These are phyloP conservation scores for Andricus grossulariae DNA, from an alignment of 1,140 invertebrate species.

Conservation along the genomic window DNA sequence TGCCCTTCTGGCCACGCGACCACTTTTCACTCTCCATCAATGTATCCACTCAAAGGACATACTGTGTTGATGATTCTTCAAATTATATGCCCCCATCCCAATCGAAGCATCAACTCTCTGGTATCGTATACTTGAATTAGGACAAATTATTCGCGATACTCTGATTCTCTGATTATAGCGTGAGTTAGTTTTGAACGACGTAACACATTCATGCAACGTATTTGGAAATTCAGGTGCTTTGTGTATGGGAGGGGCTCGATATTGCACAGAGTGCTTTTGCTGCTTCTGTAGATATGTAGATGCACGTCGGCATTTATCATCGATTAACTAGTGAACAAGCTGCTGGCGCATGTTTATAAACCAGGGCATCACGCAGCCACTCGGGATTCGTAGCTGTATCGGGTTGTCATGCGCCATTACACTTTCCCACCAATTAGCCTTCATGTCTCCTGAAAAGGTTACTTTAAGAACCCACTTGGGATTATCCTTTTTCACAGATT, in stretches of 20 bases:
- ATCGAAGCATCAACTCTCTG: not conserved
- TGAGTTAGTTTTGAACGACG: not conserved
- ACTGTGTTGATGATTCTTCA: conserved; percentile 35
- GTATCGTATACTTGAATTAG: not conserved
- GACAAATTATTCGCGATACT: conserved; percentile 15
- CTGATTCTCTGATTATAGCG: not conserved
- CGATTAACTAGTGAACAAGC: conserved; percentile 66
- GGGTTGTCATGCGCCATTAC: conserved; percentile 54
- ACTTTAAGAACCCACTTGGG: conserved; percentile 52
- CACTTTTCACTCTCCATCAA: conserved; percentile 59
- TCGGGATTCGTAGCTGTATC: conserved; percentile 58
- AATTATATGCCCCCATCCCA: conserved; percentile 20
- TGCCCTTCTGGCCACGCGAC: conserved; percentile 73
- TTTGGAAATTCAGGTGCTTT: not conserved
- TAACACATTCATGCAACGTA: not conserved
- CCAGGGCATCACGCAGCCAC: conserved; percentile 52
- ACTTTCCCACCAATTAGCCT: conserved; percentile 61
- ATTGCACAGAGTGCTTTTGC: not conserved
- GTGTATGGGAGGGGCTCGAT: not conserved
- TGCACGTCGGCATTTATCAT: conserved; percentile 69
- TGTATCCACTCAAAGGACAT: conserved; percentile 40
- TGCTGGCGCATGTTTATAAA: conserved; percentile 49
- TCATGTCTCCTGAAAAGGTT: conserved; percentile 58
- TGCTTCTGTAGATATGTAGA: conserved; percentile 38
- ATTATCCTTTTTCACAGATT: conserved; percentile 44